A percentile compares a stretch with the other conserved stretches of the same genome.
phyloP scores from a whole-genome alignment of 2,888 invertebrate species.

The Chaetoderma sp. region DNA sequence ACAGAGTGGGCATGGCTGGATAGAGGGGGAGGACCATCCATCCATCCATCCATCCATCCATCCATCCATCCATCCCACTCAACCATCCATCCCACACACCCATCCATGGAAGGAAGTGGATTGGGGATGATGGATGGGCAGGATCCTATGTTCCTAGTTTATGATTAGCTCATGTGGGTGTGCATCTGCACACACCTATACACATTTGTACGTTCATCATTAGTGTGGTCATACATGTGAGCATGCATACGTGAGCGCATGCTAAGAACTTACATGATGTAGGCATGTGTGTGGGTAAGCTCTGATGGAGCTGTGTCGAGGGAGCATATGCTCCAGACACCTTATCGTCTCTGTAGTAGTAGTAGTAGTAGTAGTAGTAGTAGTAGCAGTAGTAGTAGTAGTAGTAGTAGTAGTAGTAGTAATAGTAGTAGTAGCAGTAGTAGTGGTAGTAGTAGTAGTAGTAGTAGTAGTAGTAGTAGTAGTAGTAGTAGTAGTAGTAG shows the following conservation, averaged over 20 bases:
- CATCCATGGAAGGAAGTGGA: no score
- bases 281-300: no score
- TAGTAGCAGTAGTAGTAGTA: conserved; percentile 24
- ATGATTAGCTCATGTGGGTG: not conserved
- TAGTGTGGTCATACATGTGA: not conserved
- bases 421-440: conserved; percentile 15
- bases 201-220: not conserved
- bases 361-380: conserved; percentile 26
- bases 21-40: no score
- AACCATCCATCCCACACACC: no score
- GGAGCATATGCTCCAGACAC: no score
- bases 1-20: no score
- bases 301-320: no score
- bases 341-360: conserved; percentile 18
- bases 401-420: conserved; percentile 12
- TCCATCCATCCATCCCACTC: no score
- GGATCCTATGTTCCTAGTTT: not conserved
- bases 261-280: not conserved
- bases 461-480: conserved; percentile 19
- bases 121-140: no score
- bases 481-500: conserved; percentile 9
- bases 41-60: no score
- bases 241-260: not conserved
- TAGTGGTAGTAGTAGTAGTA: conserved; percentile 12
- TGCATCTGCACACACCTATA: not conserved